These are phyloP conservation scores for Pollachius pollachius DNA, from an alignment of 2,113 vertebrate genomes.

Conservation along the genomic window DNA sequence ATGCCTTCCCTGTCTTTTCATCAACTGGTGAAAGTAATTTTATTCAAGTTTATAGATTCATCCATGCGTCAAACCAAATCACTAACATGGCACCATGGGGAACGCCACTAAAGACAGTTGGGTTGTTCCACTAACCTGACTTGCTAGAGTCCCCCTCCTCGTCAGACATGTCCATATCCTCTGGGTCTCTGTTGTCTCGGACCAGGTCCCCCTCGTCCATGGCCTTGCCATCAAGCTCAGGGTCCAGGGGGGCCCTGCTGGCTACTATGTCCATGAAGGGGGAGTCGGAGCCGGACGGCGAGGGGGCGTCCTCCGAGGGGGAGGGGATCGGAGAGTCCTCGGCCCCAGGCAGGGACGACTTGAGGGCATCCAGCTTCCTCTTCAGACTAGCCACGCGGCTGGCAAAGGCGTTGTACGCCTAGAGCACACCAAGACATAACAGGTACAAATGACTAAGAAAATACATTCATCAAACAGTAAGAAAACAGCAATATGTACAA, in stretches of 20 bases:
- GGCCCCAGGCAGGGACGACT: slow-evolving; percentile 85
- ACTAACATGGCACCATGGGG: background rate
- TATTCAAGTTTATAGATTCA: background rate
- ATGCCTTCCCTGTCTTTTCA: slow-evolving; percentile 79
- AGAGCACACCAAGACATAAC: background rate
- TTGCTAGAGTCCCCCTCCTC: slow-evolving; percentile 71
- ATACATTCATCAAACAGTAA: too few relatives aligned
- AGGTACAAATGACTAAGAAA: background rate
- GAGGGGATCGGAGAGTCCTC: slow-evolving; percentile 95
- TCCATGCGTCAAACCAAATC: background rate
- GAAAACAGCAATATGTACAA: too few relatives aligned
- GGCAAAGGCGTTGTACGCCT: slow-evolving; percentile 97
- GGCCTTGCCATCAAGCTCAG: slow-evolving; percentile 67
- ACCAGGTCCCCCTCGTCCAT: slow-evolving; percentile 64
- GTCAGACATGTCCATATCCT: slow-evolving; percentile 97
- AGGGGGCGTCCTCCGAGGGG: slow-evolving; percentile 91
- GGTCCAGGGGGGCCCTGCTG: slow-evolving; percentile 50
- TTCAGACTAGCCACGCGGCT: slow-evolving; percentile 93
- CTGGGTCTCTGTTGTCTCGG: slow-evolving; percentile 82
- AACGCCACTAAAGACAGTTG: background rate
- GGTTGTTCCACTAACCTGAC: slow-evolving; percentile 71
- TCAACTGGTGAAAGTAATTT: slow-evolving; percentile 65
- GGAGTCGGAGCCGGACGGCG: slow-evolving; percentile 91
- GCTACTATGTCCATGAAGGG: slow-evolving; percentile 82
- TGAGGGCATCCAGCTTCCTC: slow-evolving; percentile 93